These are phyloP conservation scores for Ochropleura plecta DNA, from an alignment of 2,888 invertebrate genomes.

Conservation along the genomic window DNA sequence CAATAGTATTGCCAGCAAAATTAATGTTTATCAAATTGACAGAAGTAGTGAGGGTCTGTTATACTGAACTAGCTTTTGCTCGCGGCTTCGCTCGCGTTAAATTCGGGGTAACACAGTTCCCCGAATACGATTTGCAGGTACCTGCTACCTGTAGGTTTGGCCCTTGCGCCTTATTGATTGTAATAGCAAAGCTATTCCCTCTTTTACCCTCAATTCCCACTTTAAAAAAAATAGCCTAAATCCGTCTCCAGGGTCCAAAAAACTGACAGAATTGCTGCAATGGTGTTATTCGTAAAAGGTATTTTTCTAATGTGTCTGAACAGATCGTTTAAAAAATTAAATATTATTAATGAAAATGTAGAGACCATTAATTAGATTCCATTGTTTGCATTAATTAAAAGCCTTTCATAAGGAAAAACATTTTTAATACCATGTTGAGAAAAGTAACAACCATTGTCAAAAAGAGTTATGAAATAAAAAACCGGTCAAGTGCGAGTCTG, in stretches of 20 bases:
- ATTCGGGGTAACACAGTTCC: no score
- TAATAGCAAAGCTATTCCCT: no score
- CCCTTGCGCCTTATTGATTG: no score
- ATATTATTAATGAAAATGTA: not conserved
- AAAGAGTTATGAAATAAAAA: not conserved
- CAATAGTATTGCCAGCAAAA: not conserved
- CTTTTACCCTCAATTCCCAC: no score
- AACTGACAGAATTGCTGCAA: not conserved
- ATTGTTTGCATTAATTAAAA: slow-evolving; percentile 2
- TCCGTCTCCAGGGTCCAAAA: not conserved
- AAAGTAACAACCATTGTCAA: not conserved
- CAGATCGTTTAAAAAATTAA: not conserved
- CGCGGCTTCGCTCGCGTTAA: no score
- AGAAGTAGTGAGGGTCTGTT: not conserved
- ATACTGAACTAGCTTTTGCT: not conserved
- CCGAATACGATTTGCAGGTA: no score
- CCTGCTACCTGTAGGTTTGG: no score
- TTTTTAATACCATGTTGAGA: not conserved
- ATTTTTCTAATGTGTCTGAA: not conserved
- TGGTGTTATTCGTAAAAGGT: not conserved
- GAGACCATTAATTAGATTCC: not conserved
- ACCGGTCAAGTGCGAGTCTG: no score
- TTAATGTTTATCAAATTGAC: not conserved
- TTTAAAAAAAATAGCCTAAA: no score
- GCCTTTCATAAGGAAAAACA: not conserved